These are phyloP conservation scores for Pycnomerus fuliginosus DNA, from an alignment of 2,888 invertebrate species.

Conservation along the genomic window DNA sequence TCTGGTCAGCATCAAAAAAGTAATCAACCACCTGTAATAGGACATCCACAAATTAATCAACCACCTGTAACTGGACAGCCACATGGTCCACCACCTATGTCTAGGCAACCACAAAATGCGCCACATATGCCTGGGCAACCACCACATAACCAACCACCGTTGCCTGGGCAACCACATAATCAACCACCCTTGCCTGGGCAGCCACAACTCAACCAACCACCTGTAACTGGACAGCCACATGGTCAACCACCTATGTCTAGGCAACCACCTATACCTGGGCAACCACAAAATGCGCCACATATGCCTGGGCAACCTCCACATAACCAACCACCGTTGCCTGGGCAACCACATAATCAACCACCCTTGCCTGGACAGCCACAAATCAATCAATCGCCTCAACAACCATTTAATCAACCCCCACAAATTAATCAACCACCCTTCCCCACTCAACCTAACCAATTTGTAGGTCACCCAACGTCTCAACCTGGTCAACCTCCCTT, in stretches of 20 bases:
- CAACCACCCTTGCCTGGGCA: slow-evolving; percentile 35
- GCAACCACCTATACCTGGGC: slow-evolving; percentile 23
- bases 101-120: slow-evolving; percentile 3
- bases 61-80: background rate
- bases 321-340: background rate
- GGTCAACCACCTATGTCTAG: slow-evolving; percentile 15
- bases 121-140: slow-evolving; percentile 23
- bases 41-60: slow-evolving; percentile 1
- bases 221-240: slow-evolving; percentile 17
- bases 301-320: background rate
- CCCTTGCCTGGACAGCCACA: background rate
- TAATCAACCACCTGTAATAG: slow-evolving; percentile 37
- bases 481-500: slow-evolving; percentile 21
- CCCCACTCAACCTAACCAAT: background rate
- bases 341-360: background rate
- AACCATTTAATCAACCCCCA: slow-evolving; percentile 9
- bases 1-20: slow-evolving; percentile 18
- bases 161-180: slow-evolving; percentile 24
- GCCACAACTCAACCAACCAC: background rate
- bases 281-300: background rate
- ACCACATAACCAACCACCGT: slow-evolving; percentile 14
- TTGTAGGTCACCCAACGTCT: slow-evolving; percentile 11
- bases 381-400: background rate
- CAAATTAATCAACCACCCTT: slow-evolving; percentile 19
- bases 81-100: slow-evolving; percentile 23